Conservation (phyloP, 2,888 invertebrate species). For the Neoitamus cyanurus region DNA sequence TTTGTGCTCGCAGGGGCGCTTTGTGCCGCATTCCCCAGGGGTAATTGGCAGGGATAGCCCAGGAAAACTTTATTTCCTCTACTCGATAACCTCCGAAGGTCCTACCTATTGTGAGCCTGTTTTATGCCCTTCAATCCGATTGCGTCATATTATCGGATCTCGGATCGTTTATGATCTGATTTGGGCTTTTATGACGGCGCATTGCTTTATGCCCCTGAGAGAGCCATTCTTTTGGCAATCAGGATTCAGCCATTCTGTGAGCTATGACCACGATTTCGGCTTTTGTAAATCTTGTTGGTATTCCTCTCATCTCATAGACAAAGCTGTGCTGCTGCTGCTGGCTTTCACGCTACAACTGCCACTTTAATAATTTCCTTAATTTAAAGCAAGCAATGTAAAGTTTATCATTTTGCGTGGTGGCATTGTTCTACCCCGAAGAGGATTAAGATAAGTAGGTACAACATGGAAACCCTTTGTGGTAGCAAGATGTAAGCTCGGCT, state of each 20-base stretch:
- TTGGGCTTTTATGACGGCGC: not conserved
- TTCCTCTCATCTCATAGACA: too few species aligned
- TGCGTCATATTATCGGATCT: conserved; percentile 11
- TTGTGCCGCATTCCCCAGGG: not conserved
- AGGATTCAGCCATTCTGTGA: not conserved
- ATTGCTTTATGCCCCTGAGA: not conserved
- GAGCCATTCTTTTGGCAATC: not conserved
- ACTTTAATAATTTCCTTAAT: too few species aligned
- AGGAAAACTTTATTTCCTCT: conserved; percentile 23
- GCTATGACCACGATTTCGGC: not conserved
- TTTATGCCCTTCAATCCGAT: conserved; percentile 23
- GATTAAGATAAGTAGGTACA: too few species aligned
- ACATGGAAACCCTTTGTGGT: too few species aligned
- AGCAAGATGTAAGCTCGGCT: too few species aligned
- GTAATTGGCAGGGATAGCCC: conserved; percentile 4
- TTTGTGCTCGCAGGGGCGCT: not conserved
- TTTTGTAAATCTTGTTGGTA: not conserved
- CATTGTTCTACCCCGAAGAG: too few species aligned
- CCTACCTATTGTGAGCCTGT: not conserved
- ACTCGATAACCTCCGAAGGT: conserved; percentile 10
- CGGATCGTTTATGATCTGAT: conserved; percentile 29
- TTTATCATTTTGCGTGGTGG: too few species aligned
- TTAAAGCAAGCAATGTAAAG: too few species aligned
- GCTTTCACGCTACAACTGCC: too few species aligned
- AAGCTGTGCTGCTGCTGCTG: too few species aligned